phyloP scores from a whole-genome alignment of 2,113 vertebrate genomes.

The Channa argus region DNA sequence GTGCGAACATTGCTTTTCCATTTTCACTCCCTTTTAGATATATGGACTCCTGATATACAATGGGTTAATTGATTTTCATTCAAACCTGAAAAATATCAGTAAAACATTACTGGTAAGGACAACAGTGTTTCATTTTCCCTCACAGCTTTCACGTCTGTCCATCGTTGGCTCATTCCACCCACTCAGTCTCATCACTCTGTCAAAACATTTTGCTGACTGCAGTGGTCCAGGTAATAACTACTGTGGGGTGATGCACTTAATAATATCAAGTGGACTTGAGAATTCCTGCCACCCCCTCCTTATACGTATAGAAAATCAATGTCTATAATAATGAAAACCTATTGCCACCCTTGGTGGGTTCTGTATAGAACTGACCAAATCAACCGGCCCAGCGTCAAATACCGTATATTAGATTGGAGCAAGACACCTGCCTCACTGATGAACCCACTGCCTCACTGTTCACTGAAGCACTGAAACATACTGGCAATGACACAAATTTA shows the following conservation, averaged over 20 bases:
- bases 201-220: slow-evolving; percentile 72
- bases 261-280: slow-evolving; percentile 67
- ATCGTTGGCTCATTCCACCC: slow-evolving; percentile 57
- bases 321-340: slow-evolving; percentile 64
- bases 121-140: slow-evolving; percentile 37
- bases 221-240: slow-evolving; percentile 53
- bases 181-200: slow-evolving; percentile 65
- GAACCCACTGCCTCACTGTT: slow-evolving; percentile 29
- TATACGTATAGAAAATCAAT: slow-evolving; percentile 71
- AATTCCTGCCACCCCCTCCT: slow-evolving; percentile 31
- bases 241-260: slow-evolving; percentile 48
- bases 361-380: slow-evolving; percentile 25
- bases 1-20: slow-evolving; percentile 67
- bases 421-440: too few species aligned
- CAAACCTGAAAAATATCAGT: slow-evolving; percentile 55
- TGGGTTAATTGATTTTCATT: slow-evolving; percentile 66
- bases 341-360: slow-evolving; percentile 31
- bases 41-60: slow-evolving; percentile 57
- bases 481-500: neutral
- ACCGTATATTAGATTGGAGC: too few species aligned
- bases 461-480: slow-evolving; percentile 7
- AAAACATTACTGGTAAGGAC: slow-evolving; percentile 36
- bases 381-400: slow-evolving; percentile 43
- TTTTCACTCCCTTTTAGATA: slow-evolving; percentile 58
- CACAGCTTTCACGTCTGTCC: slow-evolving; percentile 38